These are phyloP conservation scores for Sprattus sprattus DNA, from an alignment of 2,113 vertebrate species.

Conservation along the genomic window DNA sequence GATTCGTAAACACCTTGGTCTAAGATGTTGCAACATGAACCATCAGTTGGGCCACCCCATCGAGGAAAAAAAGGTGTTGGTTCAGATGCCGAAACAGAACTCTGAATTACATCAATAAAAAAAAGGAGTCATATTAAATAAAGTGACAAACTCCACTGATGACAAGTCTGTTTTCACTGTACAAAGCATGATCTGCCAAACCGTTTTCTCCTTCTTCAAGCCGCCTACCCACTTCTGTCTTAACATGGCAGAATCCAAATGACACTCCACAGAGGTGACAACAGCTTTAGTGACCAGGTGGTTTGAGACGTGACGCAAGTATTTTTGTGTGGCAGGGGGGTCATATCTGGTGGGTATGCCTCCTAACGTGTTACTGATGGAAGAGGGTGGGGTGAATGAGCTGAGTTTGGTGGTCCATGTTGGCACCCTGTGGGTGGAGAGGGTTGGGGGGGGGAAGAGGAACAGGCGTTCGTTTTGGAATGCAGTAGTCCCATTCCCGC, in stretches of 20 bases:
- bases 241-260: conserved; percentile 9
- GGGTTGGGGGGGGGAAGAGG: neutral
- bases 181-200: neutral
- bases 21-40: neutral
- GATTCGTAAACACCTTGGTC: conserved; percentile 10
- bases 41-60: conserved; percentile 32
- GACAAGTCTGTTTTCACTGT: neutral
- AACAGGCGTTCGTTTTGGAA: conserved; percentile 47
- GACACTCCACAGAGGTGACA: conserved; percentile 5
- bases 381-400: neutral
- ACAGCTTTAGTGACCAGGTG: conserved; percentile 5
- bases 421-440: neutral
- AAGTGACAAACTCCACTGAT: conserved; percentile 41
- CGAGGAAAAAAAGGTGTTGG: conserved; percentile 21
- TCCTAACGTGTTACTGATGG: neutral
- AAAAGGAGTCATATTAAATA: conserved; percentile 48
- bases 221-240: neutral
- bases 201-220: neutral
- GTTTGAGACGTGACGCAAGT: conserved; percentile 22
- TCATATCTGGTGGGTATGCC: neutral
- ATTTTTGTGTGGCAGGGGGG: neutral
- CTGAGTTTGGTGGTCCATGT: neutral
- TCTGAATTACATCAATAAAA: conserved; percentile 48
- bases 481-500: conserved; percentile 9
- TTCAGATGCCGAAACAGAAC: conserved; percentile 19